Percentiles rank a stretch among this genome's conserved stretches.
Conservation (phyloP, 2,113 vertebrate genomes). For the Nerophis lumbriciformis region DNA sequence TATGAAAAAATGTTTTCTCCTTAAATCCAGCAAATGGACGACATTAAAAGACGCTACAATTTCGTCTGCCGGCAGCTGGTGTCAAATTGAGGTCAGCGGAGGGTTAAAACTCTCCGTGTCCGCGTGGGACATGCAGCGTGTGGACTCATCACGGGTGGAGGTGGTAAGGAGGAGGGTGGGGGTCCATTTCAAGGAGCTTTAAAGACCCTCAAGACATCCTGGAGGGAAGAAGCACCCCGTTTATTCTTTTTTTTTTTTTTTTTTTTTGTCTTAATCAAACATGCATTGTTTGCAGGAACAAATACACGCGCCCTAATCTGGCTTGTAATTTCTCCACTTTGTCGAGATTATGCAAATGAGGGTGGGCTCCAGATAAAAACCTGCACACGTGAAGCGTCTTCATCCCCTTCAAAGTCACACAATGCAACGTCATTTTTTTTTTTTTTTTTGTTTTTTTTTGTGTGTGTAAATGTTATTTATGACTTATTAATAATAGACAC, state of each 20-base stretch:
- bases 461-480: too few relatives aligned
- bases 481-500: slow-evolving; percentile 20
- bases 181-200: slow-evolving; percentile 93
- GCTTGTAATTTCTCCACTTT: slow-evolving; percentile 81
- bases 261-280: too few relatives aligned
- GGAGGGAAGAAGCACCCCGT: slow-evolving; percentile 72
- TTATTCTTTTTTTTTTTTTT: slow-evolving; percentile 41
- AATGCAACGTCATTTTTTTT: too few relatives aligned
- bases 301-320: slow-evolving; percentile 79
- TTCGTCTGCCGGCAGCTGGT: slow-evolving; percentile 92
- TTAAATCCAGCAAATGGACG: slow-evolving; percentile 69
- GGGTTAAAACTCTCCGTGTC: slow-evolving; percentile 98
- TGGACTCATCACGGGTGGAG: slow-evolving; percentile 85
- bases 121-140: slow-evolving; percentile 93
- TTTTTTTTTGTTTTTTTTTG: too few relatives aligned
- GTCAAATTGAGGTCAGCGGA: slow-evolving; percentile 98
- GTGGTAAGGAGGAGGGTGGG: slow-evolving; percentile 60
- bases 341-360: slow-evolving; percentile 66
- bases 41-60: slow-evolving; percentile 96
- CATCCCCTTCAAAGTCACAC: too few relatives aligned
- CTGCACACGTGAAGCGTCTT: too few relatives aligned
- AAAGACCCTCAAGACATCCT: slow-evolving; percentile 84
- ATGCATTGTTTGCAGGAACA: slow-evolving; percentile 68
- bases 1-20: neutral
- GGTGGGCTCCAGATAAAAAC: slow-evolving; percentile 48